Percentiles rank a stretch among this genome's conserved stretches.
These are phyloP conservation scores for Telmatochromis sp. DNA, from an alignment of 2,113 vertebrate genomes.

Conservation along the genomic window DNA sequence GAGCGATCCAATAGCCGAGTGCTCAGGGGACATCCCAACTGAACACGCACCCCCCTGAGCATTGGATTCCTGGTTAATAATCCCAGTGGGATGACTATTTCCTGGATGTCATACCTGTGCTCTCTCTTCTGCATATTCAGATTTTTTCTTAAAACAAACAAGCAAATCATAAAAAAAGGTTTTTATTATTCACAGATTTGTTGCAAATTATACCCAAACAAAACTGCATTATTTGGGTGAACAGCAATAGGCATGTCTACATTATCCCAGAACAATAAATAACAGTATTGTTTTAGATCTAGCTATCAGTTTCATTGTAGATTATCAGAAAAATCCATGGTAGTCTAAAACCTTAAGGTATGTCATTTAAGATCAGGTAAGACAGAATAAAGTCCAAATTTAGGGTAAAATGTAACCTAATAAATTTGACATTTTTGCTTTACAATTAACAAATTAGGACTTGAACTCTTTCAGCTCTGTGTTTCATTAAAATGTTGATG, in stretches of 20 bases:
- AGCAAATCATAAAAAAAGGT: neutral
- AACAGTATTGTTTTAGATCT: neutral
- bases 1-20: neutral
- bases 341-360: neutral
- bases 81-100: neutral
- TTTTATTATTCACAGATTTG: neutral
- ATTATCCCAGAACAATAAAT: neutral
- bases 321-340: neutral
- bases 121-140: neutral
- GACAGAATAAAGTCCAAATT: neutral
- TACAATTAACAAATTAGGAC: neutral
- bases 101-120: neutral
- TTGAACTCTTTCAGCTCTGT: neutral
- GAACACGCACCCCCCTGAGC: neutral
- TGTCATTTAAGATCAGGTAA: neutral
- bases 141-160: neutral
- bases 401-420: neutral
- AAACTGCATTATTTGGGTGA: neutral
- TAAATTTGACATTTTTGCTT: neutral
- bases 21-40: neutral
- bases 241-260: neutral
- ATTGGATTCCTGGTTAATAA: neutral
- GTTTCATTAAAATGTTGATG: neutral
- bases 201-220: neutral
- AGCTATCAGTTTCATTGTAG: neutral